Evolutionary conservation across 2,113 vertebrate genomes (phyloP), one percentile per base, ranked within the genome.

Genomic region (Pteruthius melanotis): DNA sequence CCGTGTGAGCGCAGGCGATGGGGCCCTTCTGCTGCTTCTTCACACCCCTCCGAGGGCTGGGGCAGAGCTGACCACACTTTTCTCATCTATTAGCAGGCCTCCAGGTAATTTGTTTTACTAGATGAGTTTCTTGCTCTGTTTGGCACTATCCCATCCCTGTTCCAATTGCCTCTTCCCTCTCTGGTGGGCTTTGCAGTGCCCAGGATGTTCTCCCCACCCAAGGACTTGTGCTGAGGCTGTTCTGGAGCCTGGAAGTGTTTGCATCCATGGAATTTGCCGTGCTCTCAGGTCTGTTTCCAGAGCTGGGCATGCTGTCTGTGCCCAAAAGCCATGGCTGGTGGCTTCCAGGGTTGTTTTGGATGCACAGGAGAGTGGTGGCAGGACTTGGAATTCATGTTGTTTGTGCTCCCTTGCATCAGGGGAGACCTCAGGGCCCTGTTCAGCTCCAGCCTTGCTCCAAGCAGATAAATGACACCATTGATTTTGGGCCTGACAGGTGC

Each of bases 401-500:
- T 57, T 37, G 57, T 64, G 57, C 8, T 68, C 6, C 20, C 54
- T 44, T 4, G 12, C 7, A 7, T 18, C 4, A 1, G 40, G 27
- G 80, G 26, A 60, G 40, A 4, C 42, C 0, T 4, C 40, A 35
- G 61, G 47, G 10, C 49, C 12, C 16, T 13, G 33, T 42, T 56
- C 23, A 14, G 60, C 2, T 0, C 60, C 5, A 1, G 23, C 19
- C 56, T 56, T 0, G 0, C 78, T 68, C 0, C 1, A 4, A 83
- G 45, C 14, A 1, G 64, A 59, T 64, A 56, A 90, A 89, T 78
- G 93, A 72, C 87, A 59, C 10, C 66, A 37, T 85, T 61, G 93
- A 93, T 92, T 87, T 71, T 9, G 65, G 60, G 11, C 15, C 78
- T 85, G 90, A 74, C 87, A 91, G 92, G 84, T 93, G 87, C 72